Conservation (phyloP, 2,113 vertebrate species). For the Engraulis encrasicolus region DNA sequence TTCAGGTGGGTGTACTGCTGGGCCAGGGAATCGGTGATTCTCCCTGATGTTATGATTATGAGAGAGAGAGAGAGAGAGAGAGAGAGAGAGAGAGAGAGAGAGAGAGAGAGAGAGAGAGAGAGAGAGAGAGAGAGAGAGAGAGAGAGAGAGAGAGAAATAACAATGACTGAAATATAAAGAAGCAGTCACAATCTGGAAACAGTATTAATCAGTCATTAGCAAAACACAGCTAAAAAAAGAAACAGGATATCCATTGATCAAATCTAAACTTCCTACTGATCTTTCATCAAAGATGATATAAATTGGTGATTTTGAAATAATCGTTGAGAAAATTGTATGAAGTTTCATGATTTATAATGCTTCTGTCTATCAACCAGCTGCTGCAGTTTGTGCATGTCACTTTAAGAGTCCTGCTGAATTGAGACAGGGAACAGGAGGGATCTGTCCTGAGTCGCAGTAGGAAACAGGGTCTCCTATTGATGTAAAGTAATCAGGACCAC, state of each 20-base stretch:
- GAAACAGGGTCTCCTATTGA: slow-evolving; percentile 4
- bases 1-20: slow-evolving; percentile 83
- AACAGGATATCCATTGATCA: too few relatives aligned
- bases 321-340: too few relatives aligned
- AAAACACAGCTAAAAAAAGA: too few relatives aligned
- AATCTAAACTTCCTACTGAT: too few relatives aligned
- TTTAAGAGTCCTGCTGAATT: neutral
- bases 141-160: neutral
- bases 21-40: slow-evolving; percentile 80
- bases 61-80: neutral
- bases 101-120: neutral
- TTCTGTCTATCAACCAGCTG: neutral
- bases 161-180: neutral
- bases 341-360: too few relatives aligned
- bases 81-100: neutral
- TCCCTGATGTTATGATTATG: slow-evolving; percentile 69
- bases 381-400: neutral
- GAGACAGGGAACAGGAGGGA: neutral
- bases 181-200: neutral
- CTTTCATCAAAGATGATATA: too few relatives aligned
- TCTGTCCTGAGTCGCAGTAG: neutral
- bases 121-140: neutral
- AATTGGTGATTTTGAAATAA: too few relatives aligned
- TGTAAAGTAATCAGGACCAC: neutral
- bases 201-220: too few relatives aligned